These are phyloP conservation scores for Thamnaconus septentrionalis DNA, from an alignment of 2,113 vertebrate genomes.

Conservation along the genomic window DNA sequence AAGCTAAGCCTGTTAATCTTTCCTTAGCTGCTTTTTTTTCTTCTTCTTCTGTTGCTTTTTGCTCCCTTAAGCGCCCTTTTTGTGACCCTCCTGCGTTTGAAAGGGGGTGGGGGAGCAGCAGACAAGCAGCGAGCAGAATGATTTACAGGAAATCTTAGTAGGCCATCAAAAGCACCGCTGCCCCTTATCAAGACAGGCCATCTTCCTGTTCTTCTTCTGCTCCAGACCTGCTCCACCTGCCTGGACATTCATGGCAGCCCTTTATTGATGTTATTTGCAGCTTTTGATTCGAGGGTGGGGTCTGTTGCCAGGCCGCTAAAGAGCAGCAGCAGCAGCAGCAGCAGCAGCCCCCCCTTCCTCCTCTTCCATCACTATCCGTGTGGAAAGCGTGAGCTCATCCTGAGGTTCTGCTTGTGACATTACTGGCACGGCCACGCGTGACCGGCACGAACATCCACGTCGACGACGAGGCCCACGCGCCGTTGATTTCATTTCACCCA, in stretches of 20 bases:
- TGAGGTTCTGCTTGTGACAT: conserved; percentile 70
- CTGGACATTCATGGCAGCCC: conserved; percentile 7
- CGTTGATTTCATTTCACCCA: background rate
- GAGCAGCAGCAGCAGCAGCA: background rate
- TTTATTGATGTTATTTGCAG: conserved; percentile 56
- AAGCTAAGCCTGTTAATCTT: conserved; percentile 63
- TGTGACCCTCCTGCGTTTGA: conserved; percentile 25
- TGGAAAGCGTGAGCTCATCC: conserved; percentile 75
- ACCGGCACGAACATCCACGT: background rate
- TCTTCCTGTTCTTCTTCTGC: conserved; percentile 27
- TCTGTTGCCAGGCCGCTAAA: conserved; percentile 63
- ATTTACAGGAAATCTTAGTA: conserved; percentile 39
- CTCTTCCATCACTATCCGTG: conserved; percentile 31
- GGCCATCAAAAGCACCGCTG: conserved; percentile 33
- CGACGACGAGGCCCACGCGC: background rate
- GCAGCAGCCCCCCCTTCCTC: background rate
- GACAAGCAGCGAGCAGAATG: conserved; percentile 19
- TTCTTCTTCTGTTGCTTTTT: conserved; percentile 11
- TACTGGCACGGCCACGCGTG: conserved; percentile 52
- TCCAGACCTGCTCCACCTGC: conserved; percentile 10
- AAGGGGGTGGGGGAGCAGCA: conserved; percentile 5
- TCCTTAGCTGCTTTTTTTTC: conserved; percentile 36
- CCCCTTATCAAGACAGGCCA: conserved; percentile 44
- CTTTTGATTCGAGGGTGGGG: conserved; percentile 74
- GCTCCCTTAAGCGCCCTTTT: conserved; percentile 28